These are phyloP conservation scores for Chamaetylas fuelleborni DNA, from an alignment of 2,113 vertebrate species.

Conservation along the genomic window DNA sequence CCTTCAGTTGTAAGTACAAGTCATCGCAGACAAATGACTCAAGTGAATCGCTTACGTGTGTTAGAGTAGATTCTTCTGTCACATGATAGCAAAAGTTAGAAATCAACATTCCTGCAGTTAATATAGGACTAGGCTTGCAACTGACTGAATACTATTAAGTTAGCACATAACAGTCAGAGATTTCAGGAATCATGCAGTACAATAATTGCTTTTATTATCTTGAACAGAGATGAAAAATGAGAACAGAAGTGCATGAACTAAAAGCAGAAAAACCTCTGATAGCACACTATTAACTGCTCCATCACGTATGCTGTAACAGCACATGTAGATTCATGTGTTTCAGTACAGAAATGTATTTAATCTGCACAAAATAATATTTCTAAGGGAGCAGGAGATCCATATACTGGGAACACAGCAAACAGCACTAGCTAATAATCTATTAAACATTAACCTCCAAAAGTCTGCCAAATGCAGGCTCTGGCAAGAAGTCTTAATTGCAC, in stretches of 20 bases:
- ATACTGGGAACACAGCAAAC: not conserved
- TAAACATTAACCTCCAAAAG: constrained; percentile 24
- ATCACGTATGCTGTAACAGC: not conserved
- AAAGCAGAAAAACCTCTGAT: not conserved
- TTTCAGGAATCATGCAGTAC: not conserved
- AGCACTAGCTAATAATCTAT: not conserved
- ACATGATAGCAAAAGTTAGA: not conserved
- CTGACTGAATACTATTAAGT: not conserved
- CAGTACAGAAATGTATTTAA: not conserved
- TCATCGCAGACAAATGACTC: not conserved
- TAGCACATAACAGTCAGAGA: not conserved
- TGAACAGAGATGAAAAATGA: not conserved
- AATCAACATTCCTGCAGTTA: not conserved
- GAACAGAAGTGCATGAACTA: not conserved
- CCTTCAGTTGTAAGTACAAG: not conserved
- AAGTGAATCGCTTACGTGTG: not conserved
- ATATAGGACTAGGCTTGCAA: not conserved
- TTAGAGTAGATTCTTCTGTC: not conserved
- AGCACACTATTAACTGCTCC: not conserved
- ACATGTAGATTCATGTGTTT: not conserved
- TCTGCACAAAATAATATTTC: not conserved
- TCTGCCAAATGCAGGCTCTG: not conserved
- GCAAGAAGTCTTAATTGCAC: not conserved
- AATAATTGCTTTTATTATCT: not conserved
- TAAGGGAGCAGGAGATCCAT: not conserved